A percentile compares a stretch with the other conserved stretches of the same genome.
phyloP scores from a whole-genome alignment of 1,140 invertebrate species.

The Megalonaias nervosa region DNA sequence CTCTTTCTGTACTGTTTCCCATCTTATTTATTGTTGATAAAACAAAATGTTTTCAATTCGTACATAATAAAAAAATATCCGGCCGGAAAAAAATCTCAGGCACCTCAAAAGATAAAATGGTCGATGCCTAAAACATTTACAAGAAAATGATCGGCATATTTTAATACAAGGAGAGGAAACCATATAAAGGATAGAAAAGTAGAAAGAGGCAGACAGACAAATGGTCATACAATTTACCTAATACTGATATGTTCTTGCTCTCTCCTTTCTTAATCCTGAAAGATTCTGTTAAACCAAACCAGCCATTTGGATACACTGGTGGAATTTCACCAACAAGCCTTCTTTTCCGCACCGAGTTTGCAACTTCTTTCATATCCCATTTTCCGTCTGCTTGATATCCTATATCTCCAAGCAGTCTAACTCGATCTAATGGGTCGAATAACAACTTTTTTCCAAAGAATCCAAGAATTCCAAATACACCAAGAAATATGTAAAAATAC shows the following conservation, averaged over 20 bases:
- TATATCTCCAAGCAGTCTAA: slow-evolving; percentile 68
- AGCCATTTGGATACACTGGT: slow-evolving; percentile 91
- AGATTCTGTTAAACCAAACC: slow-evolving; percentile 86
- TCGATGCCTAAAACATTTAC: no score
- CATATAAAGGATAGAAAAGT: no score
- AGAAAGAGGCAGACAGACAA: no score
- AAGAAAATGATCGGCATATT: no score
- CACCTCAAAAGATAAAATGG: no score
- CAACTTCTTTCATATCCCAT: slow-evolving; percentile 64
- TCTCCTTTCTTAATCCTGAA: slow-evolving; percentile 76
- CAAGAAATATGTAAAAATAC: slow-evolving; percentile 39
- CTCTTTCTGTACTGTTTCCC: no score
- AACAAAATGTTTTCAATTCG: no score
- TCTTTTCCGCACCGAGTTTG: slow-evolving; percentile 70
- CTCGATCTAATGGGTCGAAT: slow-evolving; percentile 58
- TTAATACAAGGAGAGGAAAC: no score
- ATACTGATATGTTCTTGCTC: slow-evolving; percentile 78
- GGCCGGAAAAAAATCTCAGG: no score
- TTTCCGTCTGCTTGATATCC: slow-evolving; percentile 70
- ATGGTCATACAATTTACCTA: slow-evolving; percentile 75
- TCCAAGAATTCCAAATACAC: slow-evolving; percentile 12
- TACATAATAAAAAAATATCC: no score
- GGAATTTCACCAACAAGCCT: slow-evolving; percentile 73
- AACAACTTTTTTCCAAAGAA: slow-evolving; percentile 48
- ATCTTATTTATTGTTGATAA: no score